Conservation (phyloP, 2,113 vertebrate genomes). For the Boleophthalmus pectinirostris region DNA sequence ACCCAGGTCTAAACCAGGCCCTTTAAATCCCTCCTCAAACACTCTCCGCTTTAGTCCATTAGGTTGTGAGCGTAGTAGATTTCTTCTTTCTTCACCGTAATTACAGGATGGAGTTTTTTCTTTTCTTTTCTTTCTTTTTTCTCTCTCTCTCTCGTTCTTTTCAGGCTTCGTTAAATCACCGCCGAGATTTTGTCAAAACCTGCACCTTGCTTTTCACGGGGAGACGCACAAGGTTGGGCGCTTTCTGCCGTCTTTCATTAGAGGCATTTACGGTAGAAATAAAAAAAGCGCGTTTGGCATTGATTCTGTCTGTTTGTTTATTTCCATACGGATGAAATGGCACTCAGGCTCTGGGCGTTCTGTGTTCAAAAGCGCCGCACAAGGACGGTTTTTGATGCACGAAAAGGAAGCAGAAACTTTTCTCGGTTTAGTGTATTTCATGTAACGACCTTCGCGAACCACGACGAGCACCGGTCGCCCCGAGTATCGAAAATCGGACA, state of each 20-base stretch:
- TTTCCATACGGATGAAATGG: conserved; percentile 6
- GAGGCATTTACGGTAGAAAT: neutral
- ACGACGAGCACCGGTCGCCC: too few species aligned
- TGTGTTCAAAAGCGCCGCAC: neutral
- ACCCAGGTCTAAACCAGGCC: too few species aligned
- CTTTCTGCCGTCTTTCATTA: neutral
- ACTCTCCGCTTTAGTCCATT: neutral
- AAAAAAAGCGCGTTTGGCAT: neutral
- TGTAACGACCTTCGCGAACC: neutral
- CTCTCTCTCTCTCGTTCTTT: neutral
- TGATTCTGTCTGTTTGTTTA: conserved; percentile 1
- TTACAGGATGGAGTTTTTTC: neutral
- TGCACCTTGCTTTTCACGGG: neutral
- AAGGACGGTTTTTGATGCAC: neutral
- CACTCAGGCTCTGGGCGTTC: neutral
- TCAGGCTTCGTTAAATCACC: neutral
- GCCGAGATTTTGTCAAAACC: conserved; percentile 3
- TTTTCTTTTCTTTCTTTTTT: too few species aligned
- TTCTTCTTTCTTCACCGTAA: neutral
- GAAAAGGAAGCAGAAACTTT: neutral
- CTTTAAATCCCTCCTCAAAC: too few species aligned
- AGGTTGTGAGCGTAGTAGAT: neutral
- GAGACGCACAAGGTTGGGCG: neutral
- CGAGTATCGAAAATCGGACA: too few species aligned
- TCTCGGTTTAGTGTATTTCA: too few species aligned